Conservation (phyloP, 2,113 vertebrate species). For the Callorhinus ursinus region DNA sequence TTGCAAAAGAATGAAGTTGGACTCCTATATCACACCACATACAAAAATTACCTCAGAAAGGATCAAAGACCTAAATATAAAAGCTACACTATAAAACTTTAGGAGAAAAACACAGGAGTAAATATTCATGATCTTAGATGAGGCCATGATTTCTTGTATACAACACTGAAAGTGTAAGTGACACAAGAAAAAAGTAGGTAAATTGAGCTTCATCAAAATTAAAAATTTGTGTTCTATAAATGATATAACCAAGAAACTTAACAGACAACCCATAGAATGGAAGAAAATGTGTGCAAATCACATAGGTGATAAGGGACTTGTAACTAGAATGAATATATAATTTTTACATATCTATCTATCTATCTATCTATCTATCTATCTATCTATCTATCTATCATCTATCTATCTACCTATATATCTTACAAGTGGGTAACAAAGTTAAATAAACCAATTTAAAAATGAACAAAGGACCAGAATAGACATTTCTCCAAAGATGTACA, state of each 20-base stretch:
- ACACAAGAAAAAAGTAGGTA: not conserved
- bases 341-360: not conserved
- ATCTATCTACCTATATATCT: too few species aligned
- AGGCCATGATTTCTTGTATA: not conserved
- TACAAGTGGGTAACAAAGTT: not conserved
- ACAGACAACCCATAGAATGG: not conserved
- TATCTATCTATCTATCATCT: too few species aligned
- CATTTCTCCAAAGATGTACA: not conserved
- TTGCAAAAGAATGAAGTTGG: not conserved
- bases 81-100: not conserved
- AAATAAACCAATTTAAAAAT: constrained; percentile 11
- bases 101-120: not conserved
- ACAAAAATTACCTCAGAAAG: not conserved
- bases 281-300: not conserved
- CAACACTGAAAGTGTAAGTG: not conserved
- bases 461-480: not conserved
- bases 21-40: not conserved
- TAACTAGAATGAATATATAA: not conserved
- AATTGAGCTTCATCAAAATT: not conserved
- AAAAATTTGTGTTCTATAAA: not conserved
- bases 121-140: not conserved
- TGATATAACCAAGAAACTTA: not conserved
- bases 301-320: not conserved
- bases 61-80: not conserved
- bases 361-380: too few species aligned